phyloP scores from a whole-genome alignment of 1,140 invertebrate species.

The Drosophila simulans region DNA sequence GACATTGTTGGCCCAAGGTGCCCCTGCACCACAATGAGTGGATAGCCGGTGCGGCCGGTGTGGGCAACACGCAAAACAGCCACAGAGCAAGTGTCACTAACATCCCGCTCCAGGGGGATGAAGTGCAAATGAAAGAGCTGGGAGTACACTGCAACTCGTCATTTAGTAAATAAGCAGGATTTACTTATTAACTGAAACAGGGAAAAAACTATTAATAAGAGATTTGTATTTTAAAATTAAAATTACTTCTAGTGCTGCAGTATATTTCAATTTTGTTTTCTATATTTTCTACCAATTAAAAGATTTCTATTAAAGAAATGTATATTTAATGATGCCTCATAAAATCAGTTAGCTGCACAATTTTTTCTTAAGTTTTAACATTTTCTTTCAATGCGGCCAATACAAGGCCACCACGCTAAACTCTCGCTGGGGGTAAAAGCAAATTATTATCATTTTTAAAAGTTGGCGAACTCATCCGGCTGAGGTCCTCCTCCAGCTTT shows the following conservation, averaged over 20 bases:
- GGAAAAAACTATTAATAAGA: too few species aligned
- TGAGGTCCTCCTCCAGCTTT: slow-evolving; percentile 5
- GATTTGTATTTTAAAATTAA: too few species aligned
- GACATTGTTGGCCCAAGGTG: slow-evolving; percentile 63
- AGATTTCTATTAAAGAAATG: too few species aligned
- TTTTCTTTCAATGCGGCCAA: slow-evolving; percentile 17
- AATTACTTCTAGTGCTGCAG: too few species aligned
- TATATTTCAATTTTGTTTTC: too few species aligned
- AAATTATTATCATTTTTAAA: slow-evolving; percentile 79
- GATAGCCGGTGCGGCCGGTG: not conserved
- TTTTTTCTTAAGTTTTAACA: too few species aligned
- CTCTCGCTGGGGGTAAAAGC: slow-evolving; percentile 43
- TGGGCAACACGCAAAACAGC: slow-evolving; percentile 45
- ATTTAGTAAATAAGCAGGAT: too few species aligned
- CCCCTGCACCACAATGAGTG: slow-evolving; percentile 40
- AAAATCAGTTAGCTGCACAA: too few species aligned
- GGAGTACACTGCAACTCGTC: slow-evolving; percentile 17
- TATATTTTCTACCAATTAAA: too few species aligned
- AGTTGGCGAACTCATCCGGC: slow-evolving; percentile 61
- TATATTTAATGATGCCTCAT: too few species aligned
- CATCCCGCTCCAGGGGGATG: slow-evolving; percentile 47
- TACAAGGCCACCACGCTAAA: slow-evolving; percentile 9
- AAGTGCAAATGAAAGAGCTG: slow-evolving; percentile 16
- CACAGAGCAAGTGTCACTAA: slow-evolving; percentile 62
- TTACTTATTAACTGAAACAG: too few species aligned